A percentile compares a stretch with the other conserved stretches of the same genome.
These are phyloP conservation scores for Cossypha niveicapilla DNA, from an alignment of 2,797 vertebrate species.

Conservation along the genomic window DNA sequence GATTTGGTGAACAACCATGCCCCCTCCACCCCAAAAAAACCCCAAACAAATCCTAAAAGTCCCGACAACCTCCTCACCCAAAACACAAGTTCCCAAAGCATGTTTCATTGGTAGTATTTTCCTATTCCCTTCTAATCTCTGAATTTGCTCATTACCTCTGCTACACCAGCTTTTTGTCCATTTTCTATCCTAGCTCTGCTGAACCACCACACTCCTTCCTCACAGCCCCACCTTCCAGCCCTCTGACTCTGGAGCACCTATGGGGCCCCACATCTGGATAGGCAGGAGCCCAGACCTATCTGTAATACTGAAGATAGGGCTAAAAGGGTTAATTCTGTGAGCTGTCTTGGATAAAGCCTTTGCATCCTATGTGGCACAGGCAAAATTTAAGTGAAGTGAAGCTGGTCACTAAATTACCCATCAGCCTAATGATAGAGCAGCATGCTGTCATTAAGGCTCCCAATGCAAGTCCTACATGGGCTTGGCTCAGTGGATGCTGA, in stretches of 20 bases:
- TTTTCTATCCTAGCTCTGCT: not conserved
- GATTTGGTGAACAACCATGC: not conserved
- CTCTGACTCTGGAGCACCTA: not conserved
- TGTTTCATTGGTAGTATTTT: not conserved
- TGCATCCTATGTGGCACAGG: not conserved
- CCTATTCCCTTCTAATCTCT: not conserved
- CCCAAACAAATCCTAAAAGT: not conserved
- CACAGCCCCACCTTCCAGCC: not conserved
- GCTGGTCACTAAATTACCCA: not conserved
- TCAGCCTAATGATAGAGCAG: constrained; percentile 17
- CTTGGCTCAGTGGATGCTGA: not conserved
- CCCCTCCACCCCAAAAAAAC: rapidly evolving
- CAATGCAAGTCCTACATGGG: not conserved
- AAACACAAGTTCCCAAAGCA: not conserved
- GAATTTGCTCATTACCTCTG: not conserved
- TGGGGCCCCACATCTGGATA: not conserved
- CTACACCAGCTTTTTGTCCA: not conserved
- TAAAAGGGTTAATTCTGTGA: not conserved
- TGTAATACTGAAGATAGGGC: not conserved
- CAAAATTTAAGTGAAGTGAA: not conserved
- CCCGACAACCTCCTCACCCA: not conserved
- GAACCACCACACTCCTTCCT: not conserved
- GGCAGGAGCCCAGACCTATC: not conserved
- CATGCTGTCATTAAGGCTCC: not conserved
- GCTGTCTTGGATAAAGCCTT: not conserved